Conservation (phyloP, 2,113 vertebrate species). For the Psephotus haematonotus region DNA sequence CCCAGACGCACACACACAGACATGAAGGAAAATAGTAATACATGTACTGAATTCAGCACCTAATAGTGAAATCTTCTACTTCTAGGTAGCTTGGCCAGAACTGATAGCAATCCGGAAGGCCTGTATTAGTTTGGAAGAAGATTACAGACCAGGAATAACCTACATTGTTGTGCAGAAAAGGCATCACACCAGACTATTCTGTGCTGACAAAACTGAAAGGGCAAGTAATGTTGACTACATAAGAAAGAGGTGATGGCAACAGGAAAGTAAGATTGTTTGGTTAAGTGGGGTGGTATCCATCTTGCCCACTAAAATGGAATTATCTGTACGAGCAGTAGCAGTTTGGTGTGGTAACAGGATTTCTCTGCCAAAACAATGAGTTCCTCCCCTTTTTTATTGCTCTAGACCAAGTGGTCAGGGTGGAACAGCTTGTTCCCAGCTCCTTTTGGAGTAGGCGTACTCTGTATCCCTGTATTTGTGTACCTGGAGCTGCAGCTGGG, state of each 20-base stretch:
- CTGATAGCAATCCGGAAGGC: conserved; percentile 98
- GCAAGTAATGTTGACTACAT: conserved; percentile 71
- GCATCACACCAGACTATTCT: conserved; percentile 97
- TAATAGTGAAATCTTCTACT: neutral
- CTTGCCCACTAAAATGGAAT: neutral
- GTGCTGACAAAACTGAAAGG: conserved; percentile 96
- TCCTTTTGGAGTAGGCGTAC: neutral
- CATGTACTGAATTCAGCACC: neutral
- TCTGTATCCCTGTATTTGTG: neutral
- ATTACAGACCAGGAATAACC: conserved; percentile 96
- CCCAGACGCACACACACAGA: neutral
- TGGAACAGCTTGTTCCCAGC: conserved; percentile 22
- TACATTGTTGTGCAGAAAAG: conserved; percentile 99
- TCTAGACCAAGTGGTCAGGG: neutral
- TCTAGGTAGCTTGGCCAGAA: conserved; percentile 97
- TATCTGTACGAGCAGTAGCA: neutral
- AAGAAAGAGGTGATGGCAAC: neutral
- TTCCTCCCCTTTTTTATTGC: neutral
- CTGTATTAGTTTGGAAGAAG: conserved; percentile 98
- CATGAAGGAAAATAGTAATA: neutral
- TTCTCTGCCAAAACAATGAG: neutral
- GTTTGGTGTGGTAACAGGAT: neutral
- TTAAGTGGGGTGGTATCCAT: neutral
- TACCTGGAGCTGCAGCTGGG: neutral
- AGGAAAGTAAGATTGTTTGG: neutral